These are phyloP conservation scores for Gopherus evgoodei DNA, from an alignment of 2,113 vertebrate genomes.

Conservation along the genomic window DNA sequence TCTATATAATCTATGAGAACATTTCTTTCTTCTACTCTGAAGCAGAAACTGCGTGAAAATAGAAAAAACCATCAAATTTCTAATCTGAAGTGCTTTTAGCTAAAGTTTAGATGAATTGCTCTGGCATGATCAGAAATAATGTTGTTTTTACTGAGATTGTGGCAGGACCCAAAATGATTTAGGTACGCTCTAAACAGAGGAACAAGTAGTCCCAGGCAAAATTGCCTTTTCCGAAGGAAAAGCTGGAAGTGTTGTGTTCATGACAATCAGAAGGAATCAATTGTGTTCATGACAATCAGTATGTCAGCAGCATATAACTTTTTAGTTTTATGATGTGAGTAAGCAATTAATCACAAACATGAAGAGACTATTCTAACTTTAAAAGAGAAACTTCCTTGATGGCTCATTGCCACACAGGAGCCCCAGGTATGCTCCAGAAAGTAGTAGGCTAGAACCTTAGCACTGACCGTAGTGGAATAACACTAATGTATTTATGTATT, in stretches of 20 bases:
- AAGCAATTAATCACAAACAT: not conserved
- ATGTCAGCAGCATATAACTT: not conserved
- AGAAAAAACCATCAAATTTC: accelerated
- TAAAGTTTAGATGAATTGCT: slow-evolving; percentile 19
- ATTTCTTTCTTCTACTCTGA: not conserved
- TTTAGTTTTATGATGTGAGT: not conserved
- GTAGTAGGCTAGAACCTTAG: not conserved
- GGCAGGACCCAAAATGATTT: not conserved
- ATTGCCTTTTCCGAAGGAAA: not conserved
- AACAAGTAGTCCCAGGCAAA: slow-evolving; percentile 7
- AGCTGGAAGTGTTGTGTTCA: not conserved
- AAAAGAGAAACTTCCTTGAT: not conserved
- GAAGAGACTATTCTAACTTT: not conserved
- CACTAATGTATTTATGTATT: not conserved
- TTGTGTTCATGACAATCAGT: not conserved
- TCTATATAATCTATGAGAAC: not conserved
- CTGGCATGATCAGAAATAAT: not conserved
- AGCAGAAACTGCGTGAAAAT: not conserved
- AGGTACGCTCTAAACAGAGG: slow-evolving; percentile 14
- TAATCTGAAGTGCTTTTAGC: not conserved
- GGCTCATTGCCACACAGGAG: not conserved
- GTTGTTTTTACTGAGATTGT: not conserved
- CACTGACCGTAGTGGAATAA: not conserved
- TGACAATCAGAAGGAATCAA: not conserved
- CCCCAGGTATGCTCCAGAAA: not conserved